Evolutionary conservation across 2,888 invertebrate genomes (phyloP), one percentile per base, ranked within the genome.

Genomic region (Amblyteles armatorius): DNA sequence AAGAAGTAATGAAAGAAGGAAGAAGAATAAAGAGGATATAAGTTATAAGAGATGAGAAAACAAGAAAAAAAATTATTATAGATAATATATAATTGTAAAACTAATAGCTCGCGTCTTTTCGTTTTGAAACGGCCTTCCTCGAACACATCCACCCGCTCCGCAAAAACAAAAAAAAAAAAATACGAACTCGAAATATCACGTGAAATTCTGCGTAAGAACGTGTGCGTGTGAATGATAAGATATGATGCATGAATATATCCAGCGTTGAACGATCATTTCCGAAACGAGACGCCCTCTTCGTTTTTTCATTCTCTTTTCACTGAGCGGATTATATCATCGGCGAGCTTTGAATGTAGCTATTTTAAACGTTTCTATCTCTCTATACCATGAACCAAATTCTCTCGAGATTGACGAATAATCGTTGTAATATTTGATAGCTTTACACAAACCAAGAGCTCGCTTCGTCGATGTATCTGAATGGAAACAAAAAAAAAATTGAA

Each of bases 1-100:
- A 90, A 89, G 88, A 91, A 89, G 48, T 22, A 68, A 48, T 7
- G 33, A n/a, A 60, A 68, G 44, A 55, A 74, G 29, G 63, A 81
- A 63, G 86, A 88, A 89, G 82, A 87, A 88, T 81, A 87, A 89
- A 88, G 88, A 87, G 88, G 87, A 89, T 86, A 88, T 91, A 91
- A 89, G 89, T 90, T 91, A 91, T 90, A 89, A 90, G 89, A 90
- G 69, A 82, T 73, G 83, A 79, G 55, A 77, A 63, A 80, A 80
- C 81, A 90, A 89, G 86, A 87, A 90, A 91, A 90, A 90, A 91
- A 88, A 91, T 91, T 91, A 92, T 91, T 90, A 93, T 91, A 92
- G 91, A 92, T 92, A 92, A 92, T 92, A 92, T 92, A 92, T 91
- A 88, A 91, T 91, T 91, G 90, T 91, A 89, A 89, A 91, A 91